Percentiles rank a stretch among this genome's conserved stretches.
Evolutionary conservation across 2,797 vertebrate genomes (phyloP).

Genomic region (Nannoperca australis): DNA sequence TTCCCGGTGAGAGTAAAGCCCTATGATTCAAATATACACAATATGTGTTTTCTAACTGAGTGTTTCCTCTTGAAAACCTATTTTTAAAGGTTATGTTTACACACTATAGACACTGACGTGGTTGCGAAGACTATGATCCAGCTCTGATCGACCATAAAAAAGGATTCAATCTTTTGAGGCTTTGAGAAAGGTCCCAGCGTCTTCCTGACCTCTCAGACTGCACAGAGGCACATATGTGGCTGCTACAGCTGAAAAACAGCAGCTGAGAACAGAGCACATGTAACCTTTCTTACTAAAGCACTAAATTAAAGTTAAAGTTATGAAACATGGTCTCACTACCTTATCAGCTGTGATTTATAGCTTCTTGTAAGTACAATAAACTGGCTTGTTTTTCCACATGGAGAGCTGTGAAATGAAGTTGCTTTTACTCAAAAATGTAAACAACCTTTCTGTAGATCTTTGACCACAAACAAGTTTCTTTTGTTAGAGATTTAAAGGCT

Average conservation of each 20-base stretch:
- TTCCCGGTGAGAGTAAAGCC: neutral
- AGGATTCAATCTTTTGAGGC: neutral
- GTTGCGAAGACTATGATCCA: neutral
- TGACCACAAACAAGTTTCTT: neutral
- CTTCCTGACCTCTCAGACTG: neutral
- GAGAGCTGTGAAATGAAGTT: neutral
- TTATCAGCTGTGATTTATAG: neutral
- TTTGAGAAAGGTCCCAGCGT: neutral
- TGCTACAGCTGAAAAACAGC: neutral
- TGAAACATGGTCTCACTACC: neutral
- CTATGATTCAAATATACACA: neutral
- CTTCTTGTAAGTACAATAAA: neutral
- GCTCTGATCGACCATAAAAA: neutral
- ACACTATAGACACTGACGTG: neutral
- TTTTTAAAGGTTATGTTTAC: conserved; percentile 43
- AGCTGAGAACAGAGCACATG: neutral
- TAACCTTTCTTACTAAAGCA: neutral
- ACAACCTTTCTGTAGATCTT: neutral
- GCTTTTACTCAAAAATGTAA: neutral
- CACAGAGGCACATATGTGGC: neutral
- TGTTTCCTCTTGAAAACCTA: neutral
- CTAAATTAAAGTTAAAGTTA: neutral
- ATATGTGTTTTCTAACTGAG: neutral
- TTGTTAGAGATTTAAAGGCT: neutral
- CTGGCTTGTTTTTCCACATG: neutral